Conservation (phyloP, 2,888 invertebrate genomes). For the Trachelus troglodyta region DNA sequence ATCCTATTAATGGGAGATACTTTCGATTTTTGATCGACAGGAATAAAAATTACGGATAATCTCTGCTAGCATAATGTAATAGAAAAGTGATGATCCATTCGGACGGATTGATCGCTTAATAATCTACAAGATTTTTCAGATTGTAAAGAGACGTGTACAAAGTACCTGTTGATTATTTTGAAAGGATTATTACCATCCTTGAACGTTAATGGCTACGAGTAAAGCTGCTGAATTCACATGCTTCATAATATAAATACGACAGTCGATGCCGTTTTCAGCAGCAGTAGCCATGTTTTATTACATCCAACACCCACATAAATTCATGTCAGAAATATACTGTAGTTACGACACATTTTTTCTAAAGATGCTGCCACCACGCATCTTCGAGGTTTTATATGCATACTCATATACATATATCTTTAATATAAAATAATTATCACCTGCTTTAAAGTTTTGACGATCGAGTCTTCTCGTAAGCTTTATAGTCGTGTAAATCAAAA, state of each 20-base stretch:
- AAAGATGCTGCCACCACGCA: background rate
- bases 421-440: background rate
- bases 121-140: background rate
- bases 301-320: background rate
- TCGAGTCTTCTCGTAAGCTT: background rate
- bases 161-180: background rate
- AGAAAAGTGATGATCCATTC: background rate
- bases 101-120: background rate
- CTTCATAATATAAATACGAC: background rate
- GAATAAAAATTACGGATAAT: background rate
- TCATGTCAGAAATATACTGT: background rate
- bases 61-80: background rate
- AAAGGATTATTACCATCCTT: background rate
- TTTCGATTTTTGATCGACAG: background rate
- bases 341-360: background rate
- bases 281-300: background rate
- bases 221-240: background rate
- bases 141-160: background rate
- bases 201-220: background rate
- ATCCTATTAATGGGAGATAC: background rate
- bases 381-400: background rate
- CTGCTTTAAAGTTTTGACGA: background rate
- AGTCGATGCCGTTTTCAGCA: background rate
- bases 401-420: background rate
- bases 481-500: background rate